Conservation (phyloP, 2,797 vertebrate genomes). For the Lacerta viridis region DNA sequence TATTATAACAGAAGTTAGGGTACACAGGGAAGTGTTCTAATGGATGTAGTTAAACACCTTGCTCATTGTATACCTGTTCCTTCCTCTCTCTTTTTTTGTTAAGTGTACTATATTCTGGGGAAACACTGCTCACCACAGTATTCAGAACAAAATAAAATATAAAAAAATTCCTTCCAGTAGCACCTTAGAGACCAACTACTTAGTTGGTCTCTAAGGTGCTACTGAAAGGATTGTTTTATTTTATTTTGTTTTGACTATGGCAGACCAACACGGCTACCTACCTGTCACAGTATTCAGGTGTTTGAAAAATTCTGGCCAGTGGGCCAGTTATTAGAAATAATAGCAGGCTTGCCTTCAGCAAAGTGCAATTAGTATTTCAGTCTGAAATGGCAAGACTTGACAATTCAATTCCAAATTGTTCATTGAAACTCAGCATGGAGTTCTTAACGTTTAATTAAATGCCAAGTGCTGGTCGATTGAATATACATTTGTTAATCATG, state of each 20-base stretch:
- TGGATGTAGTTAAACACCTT: background rate
- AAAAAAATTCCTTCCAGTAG: no score
- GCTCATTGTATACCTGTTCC: background rate
- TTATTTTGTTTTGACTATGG: no score
- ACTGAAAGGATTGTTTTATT: no score
- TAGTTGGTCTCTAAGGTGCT: no score
- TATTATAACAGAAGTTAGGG: background rate
- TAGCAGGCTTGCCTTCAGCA: slow-evolving; percentile 25
- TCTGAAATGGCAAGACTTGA: slow-evolving; percentile 26
- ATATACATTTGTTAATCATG: slow-evolving; percentile 3
- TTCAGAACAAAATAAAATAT: background rate
- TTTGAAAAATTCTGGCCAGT: background rate
- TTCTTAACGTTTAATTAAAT: slow-evolving; percentile 30
- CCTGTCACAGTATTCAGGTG: background rate
- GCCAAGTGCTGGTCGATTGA: slow-evolving; percentile 10
- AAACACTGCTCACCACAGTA: background rate
- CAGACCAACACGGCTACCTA: no score
- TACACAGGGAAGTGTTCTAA: background rate
- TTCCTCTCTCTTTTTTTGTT: background rate
- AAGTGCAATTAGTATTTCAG: slow-evolving; percentile 35
- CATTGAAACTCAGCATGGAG: background rate
- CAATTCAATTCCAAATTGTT: slow-evolving; percentile 6
- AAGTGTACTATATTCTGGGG: background rate
- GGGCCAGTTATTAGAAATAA: slow-evolving; percentile 45
- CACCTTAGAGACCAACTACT: no score